Evolutionary conservation across 1,140 invertebrate species (phyloP).

Genomic region (Cryptotermes secundus): DNA sequence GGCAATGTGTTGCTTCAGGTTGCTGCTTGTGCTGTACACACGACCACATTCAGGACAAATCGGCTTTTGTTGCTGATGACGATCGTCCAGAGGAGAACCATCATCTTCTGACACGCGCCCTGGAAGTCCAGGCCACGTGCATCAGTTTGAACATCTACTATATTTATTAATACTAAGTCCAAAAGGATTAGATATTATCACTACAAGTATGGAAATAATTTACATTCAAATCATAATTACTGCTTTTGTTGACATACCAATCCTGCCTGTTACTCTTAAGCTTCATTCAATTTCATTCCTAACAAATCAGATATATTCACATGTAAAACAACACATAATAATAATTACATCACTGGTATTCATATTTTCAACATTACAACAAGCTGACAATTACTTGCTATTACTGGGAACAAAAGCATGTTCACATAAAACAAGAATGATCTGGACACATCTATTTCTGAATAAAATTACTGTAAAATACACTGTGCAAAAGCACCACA

Average conservation of each 20-base stretch:
- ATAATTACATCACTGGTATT: too few relatives aligned
- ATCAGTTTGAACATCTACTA: slow-evolving; percentile 28
- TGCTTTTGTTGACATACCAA: not conserved
- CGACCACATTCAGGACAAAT: slow-evolving; percentile 68
- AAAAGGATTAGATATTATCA: not conserved
- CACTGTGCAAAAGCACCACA: too few relatives aligned
- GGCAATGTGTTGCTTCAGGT: slow-evolving; percentile 71
- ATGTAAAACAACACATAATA: too few relatives aligned
- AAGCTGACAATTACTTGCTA: too few relatives aligned
- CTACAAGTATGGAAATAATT: not conserved
- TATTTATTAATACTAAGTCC: not conserved
- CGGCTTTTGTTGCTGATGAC: slow-evolving; percentile 51
- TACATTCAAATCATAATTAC: not conserved
- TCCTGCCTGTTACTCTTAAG: not conserved
- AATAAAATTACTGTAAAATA: too few relatives aligned
- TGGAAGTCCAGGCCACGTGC: slow-evolving; percentile 35
- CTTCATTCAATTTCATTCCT: not conserved
- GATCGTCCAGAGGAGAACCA: slow-evolving; percentile 37
- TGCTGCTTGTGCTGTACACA: slow-evolving; percentile 64
- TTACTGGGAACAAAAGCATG: too few relatives aligned
- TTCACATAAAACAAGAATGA: too few relatives aligned
- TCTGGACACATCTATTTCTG: too few relatives aligned
- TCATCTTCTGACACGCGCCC: slow-evolving; percentile 26
- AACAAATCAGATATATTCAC: too few relatives aligned
- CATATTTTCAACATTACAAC: too few relatives aligned